Conservation (phyloP, 2,797 vertebrate genomes). For the Crypturellus tataupa region DNA sequence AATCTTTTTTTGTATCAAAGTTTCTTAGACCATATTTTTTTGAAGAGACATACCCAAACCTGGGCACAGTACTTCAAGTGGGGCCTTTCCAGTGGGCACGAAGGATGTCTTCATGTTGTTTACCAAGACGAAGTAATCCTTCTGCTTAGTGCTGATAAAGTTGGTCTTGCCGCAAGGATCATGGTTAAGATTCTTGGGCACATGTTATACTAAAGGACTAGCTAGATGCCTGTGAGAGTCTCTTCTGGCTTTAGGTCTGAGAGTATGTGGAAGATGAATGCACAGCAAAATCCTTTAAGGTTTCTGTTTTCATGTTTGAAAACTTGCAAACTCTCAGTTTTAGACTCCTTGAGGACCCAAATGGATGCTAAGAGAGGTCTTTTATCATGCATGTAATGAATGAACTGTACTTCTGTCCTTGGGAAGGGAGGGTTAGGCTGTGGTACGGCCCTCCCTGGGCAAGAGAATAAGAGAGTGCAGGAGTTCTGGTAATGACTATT, state of each 20-base stretch:
- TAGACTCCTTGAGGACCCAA: not conserved
- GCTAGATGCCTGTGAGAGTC: not conserved
- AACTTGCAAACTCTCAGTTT: not conserved
- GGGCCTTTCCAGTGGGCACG: not conserved
- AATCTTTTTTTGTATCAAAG: not conserved
- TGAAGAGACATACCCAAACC: not conserved
- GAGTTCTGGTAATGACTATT: constrained; percentile 40
- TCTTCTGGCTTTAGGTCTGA: not conserved
- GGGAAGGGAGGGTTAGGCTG: not conserved
- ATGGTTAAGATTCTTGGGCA: not conserved
- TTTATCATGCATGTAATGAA: not conserved
- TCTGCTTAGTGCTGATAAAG: not conserved
- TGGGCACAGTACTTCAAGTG: not conserved
- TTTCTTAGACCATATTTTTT: not conserved
- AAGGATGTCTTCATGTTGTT: not conserved
- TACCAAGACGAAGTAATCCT: not conserved
- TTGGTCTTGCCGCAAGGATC: not conserved
- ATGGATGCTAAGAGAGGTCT: not conserved
- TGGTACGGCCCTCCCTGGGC: not conserved
- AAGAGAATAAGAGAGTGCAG: not conserved
- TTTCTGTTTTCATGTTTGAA: not conserved
- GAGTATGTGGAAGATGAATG: not conserved
- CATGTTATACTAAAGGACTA: not conserved
- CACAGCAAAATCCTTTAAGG: not conserved
- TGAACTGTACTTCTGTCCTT: too few species aligned